Evolutionary conservation across 2,113 vertebrate species (phyloP), one percentile per base, ranked within the genome.

Genomic region (Redunca redunca): DNA sequence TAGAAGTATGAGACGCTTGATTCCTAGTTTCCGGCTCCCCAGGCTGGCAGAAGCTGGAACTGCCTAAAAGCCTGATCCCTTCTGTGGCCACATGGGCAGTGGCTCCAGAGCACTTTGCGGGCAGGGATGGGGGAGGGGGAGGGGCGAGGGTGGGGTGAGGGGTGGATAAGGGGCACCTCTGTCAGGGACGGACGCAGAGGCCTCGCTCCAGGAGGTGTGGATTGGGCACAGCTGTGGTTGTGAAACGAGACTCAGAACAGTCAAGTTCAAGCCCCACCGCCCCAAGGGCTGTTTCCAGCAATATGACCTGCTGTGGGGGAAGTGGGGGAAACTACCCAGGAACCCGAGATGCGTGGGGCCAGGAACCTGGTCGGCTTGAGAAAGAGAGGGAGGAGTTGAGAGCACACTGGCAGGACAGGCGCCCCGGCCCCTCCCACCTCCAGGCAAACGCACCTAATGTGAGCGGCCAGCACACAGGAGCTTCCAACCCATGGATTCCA

Each of bases 21-120:
- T 88, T 95, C 90, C 96, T 95, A 55, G 96, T 95, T 93, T 78
- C 94, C 96, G 88, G 94, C 90, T 97, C 95, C 88, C 77, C 97
- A 36, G 80, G 36, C 96, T 98, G 97, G 96, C 74, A 93, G 89
- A 74, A 97, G 58, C 84, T 95, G 82, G 94, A 98, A 96, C 88
- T 97, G 88, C 94, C 92, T 88, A 81, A 77, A 10, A 84, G 43
- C 17, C 21, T 13, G 4, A 28, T 30, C 82, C 28, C 19, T n/a
- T 26, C 58, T 67, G 46, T 60, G 50, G 74, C 33, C 12, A 16
- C 14, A 33, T 4, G 30, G 62, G 62, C 62, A n/a, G 48, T 60
- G 58, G 58, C 13, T 30, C 58, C 58, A 30, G 58, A 30, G 58
- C 58, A 30, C 28, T 60, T 28, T 16, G 30, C 14, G 3, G 62